Percentiles rank a stretch among this genome's conserved stretches.
These are phyloP conservation scores for Drosophila percnosoma DNA, from an alignment of 2,888 invertebrate genomes.

Conservation along the genomic window DNA sequence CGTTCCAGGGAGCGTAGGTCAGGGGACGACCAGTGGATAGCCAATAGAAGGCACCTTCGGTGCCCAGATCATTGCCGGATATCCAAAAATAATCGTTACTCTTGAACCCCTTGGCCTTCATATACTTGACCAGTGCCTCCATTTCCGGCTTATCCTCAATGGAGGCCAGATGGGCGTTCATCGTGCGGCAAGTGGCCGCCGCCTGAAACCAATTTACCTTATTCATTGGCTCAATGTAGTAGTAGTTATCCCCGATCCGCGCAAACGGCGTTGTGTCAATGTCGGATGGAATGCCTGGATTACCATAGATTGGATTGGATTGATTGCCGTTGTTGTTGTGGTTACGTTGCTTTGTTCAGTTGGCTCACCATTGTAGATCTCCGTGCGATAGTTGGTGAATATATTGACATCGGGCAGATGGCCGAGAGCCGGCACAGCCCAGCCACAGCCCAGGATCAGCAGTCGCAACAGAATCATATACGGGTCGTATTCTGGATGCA, in stretches of 20 bases:
- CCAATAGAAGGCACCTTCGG: constrained; percentile 76
- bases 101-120: constrained; percentile 63
- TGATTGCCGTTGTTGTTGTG: neutral
- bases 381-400: constrained; percentile 68
- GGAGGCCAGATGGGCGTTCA: constrained; percentile 73
- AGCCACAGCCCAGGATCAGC: constrained; percentile 39
- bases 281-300: constrained; percentile 59
- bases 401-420: constrained; percentile 68
- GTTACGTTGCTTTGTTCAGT: neutral
- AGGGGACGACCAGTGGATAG: constrained; percentile 71
- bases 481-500: constrained; percentile 22
- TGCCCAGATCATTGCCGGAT: constrained; percentile 75
- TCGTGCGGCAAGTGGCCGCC: constrained; percentile 70
- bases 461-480: constrained; percentile 19
- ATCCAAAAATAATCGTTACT: constrained; percentile 73
- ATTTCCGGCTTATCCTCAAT: constrained; percentile 71
- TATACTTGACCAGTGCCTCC: constrained; percentile 61
- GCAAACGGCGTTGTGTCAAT: constrained; percentile 69
- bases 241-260: constrained; percentile 70
- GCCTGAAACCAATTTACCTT: constrained; percentile 79
- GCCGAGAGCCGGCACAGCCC: constrained; percentile 8
- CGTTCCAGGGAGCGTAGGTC: constrained; percentile 74
- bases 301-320: neutral
- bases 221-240: constrained; percentile 67
- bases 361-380: constrained; percentile 62